Evolutionary conservation across 1,140 invertebrate genomes (phyloP).

Genomic region (Heliconius eleuchia): DNA sequence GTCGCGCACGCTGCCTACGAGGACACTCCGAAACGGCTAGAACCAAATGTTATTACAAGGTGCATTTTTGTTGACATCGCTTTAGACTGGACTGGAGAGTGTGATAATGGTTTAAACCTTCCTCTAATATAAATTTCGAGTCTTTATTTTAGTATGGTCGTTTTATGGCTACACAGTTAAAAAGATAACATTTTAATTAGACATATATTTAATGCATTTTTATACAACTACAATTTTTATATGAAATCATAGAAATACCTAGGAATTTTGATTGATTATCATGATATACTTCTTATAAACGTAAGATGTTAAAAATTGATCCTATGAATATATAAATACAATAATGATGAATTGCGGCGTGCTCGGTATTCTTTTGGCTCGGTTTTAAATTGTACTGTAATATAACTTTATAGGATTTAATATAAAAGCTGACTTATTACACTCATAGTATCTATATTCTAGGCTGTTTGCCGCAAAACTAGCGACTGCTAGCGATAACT

Average conservation of each 20-base stretch:
- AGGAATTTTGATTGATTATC: too few species aligned
- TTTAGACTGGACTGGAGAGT: conserved; percentile 22
- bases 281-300: too few species aligned
- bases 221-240: too few species aligned
- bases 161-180: too few species aligned
- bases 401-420: background rate
- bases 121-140: background rate
- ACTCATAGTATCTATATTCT: background rate
- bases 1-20: conserved; percentile 38
- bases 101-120: conserved; percentile 19
- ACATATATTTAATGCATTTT: too few species aligned
- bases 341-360: too few species aligned
- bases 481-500: conserved; percentile 23
- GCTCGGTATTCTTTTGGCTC: too few species aligned
- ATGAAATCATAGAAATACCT: too few species aligned
- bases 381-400: too few species aligned
- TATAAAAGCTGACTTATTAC: background rate
- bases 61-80: conserved; percentile 33
- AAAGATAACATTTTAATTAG: too few species aligned
- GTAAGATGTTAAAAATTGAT: too few species aligned
- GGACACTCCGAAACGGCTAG: conserved; percentile 33
- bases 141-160: background rate
- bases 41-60: conserved; percentile 34
- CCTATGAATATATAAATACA: too few species aligned
- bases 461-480: conserved; percentile 6